Evolutionary conservation across 1,140 invertebrate species (phyloP), one percentile per base, ranked within the genome.

Genomic region (Sesamia nonagrioides): DNA sequence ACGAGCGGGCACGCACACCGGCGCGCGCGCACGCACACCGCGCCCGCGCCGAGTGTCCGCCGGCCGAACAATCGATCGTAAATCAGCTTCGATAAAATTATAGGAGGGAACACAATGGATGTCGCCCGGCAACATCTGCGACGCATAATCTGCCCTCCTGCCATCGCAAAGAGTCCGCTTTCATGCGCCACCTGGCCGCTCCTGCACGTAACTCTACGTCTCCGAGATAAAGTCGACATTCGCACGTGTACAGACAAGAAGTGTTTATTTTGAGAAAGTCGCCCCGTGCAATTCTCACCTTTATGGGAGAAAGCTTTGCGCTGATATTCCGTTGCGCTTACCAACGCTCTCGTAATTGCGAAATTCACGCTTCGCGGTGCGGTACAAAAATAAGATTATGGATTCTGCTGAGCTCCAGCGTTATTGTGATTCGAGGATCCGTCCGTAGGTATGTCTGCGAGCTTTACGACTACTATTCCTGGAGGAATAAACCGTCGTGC

Each of bases 301-400:
- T 82, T 94, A 88, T 56, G 11, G 7, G 40, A 45, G 35, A 76
- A 63, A 81, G 45, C 13, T 77, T 88, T 88, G 78, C 88, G 89
- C 80, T 86, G 84, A 82, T 82, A 89, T 86, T 94, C 82, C 88
- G 81, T 33, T 91, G 86, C 45, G 58, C 58, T 35, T 69, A 73
- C 56, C 37, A 17, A 71, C 52, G 78, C 77, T 87, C 86, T 87
- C 89, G 89, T 95, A 95, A 95, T 95, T 95, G 93, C 92, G 89
- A 95, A 95, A 94, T 94, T 94, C 92, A 95, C 93, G 93, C 93
- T 95, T 90, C 91, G 89, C 82, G 88, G 92, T 92, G 93, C 92
- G 92, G 92, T 95, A 94, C 93, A 95, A 95, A 95, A 95, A 95
- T 95, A 95, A 95, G 93, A 93, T 95, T 95, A 94, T 95, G 93